Base-by-base conservation (phyloP, 2,113 vertebrate species). In the Rhinoderma darwinii region DNA sequence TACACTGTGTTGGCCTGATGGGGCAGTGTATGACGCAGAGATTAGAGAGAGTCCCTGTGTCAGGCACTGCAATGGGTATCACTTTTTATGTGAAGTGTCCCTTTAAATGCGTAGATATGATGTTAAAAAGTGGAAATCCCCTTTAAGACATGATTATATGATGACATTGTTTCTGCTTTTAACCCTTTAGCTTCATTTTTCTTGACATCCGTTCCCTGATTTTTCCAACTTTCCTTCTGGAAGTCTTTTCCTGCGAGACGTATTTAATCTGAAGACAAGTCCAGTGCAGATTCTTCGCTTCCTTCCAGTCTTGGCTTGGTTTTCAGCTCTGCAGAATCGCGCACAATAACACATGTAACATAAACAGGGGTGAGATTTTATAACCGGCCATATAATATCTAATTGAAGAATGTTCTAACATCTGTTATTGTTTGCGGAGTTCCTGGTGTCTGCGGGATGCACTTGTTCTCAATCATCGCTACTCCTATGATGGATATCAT, bases 401-500 rank as follows among this genome's bases (percentile, higher is more conserved):
- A 77, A 77, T 77, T 50, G 74, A 77, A 41, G 41, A 77, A 77
- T 77, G 74, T 50, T 77, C n/a, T 30, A 77, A 77, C 74, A 77
- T 77, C 74, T 77, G 74, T 77, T 77, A 77, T 77, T 77, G 27
- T 77, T 77, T 50, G 74, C 27, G 18, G 20, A 15, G 8, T 51
- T 77, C 44, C 74, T 41, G 8, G 44, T 47, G 43, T 77, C 74
- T 32, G 74, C n/a, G 6, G 43, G 17, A 50, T 30, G 30, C 74
- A 77, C 74, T 77, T 77, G 74, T 77, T 77, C 74, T 50, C 43
- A 77, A 32, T 77, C 74, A 17, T 77, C 47, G 74, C 44, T 75
- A 44, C 43, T 47, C 25, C 27, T 27, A 43, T 30, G 30, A 17
- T 73, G 70, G 70, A 37, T 73, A 39, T 22, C 0, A 10, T 25